Percentiles rank a stretch among this genome's conserved stretches.
Evolutionary conservation across 2,797 vertebrate genomes (phyloP).

Genomic region (Xiphorhynchus erythropygius): DNA sequence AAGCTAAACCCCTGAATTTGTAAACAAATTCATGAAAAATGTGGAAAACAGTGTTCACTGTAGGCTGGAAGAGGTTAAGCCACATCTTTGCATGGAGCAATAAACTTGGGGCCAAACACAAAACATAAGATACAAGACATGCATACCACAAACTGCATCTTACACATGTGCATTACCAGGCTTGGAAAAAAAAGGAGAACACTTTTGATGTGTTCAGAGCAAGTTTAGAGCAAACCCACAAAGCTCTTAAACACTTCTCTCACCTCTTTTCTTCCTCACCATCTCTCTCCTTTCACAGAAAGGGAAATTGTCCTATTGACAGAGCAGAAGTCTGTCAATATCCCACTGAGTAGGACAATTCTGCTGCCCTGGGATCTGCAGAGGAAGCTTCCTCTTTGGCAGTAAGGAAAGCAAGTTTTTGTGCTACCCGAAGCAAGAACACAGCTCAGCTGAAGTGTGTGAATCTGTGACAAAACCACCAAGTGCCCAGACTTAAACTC

Average conservation of each 20-base stretch:
- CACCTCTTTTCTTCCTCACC: background rate
- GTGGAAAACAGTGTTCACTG: background rate
- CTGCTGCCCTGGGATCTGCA: background rate
- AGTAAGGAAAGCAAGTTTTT: background rate
- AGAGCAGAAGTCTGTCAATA: background rate
- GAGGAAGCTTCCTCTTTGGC: background rate
- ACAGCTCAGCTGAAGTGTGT: background rate
- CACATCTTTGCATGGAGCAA: background rate
- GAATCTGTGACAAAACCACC: background rate
- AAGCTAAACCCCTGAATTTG: background rate
- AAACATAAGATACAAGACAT: fast-evolving
- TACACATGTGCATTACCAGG: fast-evolving
- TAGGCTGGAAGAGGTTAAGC: background rate
- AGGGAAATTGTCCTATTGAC: too few relatives aligned
- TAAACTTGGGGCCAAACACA: background rate
- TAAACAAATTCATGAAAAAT: background rate
- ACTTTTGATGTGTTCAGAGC: background rate
- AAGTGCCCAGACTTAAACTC: background rate
- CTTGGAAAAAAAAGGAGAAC: background rate
- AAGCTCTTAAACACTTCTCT: background rate
- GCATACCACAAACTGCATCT: background rate
- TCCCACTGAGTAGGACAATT: background rate
- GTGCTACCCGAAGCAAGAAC: background rate
- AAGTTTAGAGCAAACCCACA: background rate
- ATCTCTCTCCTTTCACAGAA: background rate